Evolutionary conservation across 2,888 invertebrate genomes (phyloP).

Genomic region (Cremastobaeus sp.): DNA sequence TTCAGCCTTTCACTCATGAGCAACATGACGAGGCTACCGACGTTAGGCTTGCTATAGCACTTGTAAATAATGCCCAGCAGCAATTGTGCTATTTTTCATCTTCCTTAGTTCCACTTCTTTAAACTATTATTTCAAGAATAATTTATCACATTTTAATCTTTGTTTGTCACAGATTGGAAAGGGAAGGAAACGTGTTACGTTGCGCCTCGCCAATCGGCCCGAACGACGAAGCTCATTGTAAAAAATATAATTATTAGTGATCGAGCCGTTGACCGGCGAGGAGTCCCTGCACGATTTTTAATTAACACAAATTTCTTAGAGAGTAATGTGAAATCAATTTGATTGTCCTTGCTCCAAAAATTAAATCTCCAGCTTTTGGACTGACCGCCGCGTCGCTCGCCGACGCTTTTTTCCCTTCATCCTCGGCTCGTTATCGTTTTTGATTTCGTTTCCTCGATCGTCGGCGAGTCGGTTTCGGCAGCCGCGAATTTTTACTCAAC

Average conservation of each 20-base stretch:
- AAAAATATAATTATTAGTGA: slow-evolving; percentile 78
- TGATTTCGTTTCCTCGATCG: no score
- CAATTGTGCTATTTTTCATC: slow-evolving; percentile 75
- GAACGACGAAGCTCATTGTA: slow-evolving; percentile 77
- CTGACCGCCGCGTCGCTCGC: no score
- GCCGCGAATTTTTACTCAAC: slow-evolving; percentile 7
- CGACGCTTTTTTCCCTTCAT: neutral
- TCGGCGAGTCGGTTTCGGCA: no score
- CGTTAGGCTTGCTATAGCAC: slow-evolving; percentile 77
- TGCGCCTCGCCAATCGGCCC: slow-evolving; percentile 73
- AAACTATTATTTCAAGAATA: slow-evolving; percentile 76
- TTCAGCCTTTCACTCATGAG: slow-evolving; percentile 66
- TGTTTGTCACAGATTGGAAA: slow-evolving; percentile 75
- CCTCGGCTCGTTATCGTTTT: no score
- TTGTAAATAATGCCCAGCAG: slow-evolving; percentile 78
- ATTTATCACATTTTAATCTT: slow-evolving; percentile 76
- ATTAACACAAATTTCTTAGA: slow-evolving; percentile 28
- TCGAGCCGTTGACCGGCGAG: slow-evolving; percentile 73
- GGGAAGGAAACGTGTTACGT: slow-evolving; percentile 73
- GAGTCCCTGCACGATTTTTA: slow-evolving; percentile 42
- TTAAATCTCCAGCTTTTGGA: slow-evolving; percentile 5
- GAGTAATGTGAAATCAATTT: slow-evolving; percentile 26
- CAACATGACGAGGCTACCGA: slow-evolving; percentile 72
- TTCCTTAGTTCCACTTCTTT: slow-evolving; percentile 67
- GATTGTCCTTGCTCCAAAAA: slow-evolving; percentile 44